Evolutionary conservation across 2,797 vertebrate genomes (phyloP).

Genomic region (Prionace glauca): DNA sequence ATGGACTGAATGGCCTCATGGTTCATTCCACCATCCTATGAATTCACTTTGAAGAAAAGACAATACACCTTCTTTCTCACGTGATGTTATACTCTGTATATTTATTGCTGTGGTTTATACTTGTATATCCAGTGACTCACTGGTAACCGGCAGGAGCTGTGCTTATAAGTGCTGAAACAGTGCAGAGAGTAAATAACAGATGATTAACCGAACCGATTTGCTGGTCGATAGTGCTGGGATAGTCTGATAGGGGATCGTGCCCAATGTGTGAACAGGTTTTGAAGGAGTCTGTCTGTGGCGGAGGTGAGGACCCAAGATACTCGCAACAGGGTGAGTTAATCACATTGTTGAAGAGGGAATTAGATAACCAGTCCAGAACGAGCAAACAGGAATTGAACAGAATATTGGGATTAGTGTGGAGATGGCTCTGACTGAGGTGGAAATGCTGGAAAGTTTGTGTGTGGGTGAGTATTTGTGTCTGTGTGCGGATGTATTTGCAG

Average conservation of each 20-base stretch:
- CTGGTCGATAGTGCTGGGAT: background rate
- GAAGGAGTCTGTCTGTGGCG: background rate
- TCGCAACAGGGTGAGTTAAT: background rate
- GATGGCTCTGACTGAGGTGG: background rate
- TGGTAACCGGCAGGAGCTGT: background rate
- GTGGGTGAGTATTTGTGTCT: background rate
- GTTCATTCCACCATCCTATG: background rate
- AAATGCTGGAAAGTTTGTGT: background rate
- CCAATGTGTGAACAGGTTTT: background rate
- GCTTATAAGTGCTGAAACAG: background rate
- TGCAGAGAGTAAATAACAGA: background rate
- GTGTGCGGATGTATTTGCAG: too few species aligned
- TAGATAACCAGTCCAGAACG: background rate
- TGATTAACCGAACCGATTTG: background rate
- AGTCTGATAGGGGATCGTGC: background rate
- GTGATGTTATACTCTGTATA: background rate
- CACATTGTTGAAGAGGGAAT: background rate
- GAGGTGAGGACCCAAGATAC: too few species aligned
- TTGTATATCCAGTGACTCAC: background rate
- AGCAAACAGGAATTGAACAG: background rate
- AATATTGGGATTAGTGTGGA: background rate
- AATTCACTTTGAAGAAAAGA: background rate
- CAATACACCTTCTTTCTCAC: background rate
- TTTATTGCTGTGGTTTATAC: background rate
- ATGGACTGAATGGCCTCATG: background rate